Evolutionary conservation across 2,113 vertebrate genomes (phyloP).

Genomic region (Thamnophis sirtalis): DNA sequence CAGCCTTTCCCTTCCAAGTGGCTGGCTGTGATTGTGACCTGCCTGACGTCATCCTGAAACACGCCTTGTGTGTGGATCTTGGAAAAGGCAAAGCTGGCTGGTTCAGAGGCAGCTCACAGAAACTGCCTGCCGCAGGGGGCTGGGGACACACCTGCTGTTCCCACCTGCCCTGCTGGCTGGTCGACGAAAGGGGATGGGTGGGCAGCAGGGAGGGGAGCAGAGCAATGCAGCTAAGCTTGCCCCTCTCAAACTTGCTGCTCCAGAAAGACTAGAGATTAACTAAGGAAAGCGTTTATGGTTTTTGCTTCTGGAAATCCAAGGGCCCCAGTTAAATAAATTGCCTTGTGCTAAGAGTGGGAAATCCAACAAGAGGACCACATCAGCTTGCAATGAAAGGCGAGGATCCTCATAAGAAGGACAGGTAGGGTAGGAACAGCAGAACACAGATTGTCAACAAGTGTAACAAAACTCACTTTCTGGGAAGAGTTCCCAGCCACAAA

Average conservation of each 20-base stretch:
- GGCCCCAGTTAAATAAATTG: neutral
- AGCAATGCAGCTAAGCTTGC: neutral
- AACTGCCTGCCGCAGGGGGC: neutral
- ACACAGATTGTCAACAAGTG: neutral
- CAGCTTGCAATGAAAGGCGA: neutral
- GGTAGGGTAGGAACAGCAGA: neutral
- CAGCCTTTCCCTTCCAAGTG: neutral
- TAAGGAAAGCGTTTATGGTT: fast-evolving
- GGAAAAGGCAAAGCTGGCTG: neutral
- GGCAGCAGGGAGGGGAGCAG: neutral
- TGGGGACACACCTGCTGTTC: neutral
- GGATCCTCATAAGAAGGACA: neutral
- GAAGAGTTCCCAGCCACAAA: neutral
- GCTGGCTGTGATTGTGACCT: neutral
- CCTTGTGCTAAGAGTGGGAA: neutral
- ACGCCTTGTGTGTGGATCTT: neutral
- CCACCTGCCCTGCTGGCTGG: neutral
- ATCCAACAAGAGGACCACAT: neutral
- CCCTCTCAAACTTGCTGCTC: neutral
- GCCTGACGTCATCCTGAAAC: fast-evolving
- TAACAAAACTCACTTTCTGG: neutral
- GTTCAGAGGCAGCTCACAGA: neutral
- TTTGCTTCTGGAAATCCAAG: fast-evolving
- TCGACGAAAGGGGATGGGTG: neutral
- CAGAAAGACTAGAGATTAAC: neutral